phyloP scores from a whole-genome alignment of 2,888 invertebrate species.

The Xestia rhomboidea region DNA sequence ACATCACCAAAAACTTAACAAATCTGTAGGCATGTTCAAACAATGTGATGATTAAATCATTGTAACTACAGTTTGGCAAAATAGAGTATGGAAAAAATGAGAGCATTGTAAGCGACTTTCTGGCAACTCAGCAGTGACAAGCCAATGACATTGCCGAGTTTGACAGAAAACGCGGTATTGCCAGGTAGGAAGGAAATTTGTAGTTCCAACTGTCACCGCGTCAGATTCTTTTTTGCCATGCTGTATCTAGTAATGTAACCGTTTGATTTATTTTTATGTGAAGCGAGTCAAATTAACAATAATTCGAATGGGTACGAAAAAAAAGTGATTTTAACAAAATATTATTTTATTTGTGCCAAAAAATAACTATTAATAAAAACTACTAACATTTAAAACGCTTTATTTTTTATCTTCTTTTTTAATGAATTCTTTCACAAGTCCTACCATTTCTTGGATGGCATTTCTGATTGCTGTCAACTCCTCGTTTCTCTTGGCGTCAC shows the following conservation, averaged over 20 bases:
- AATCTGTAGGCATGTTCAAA: background rate
- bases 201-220: too few species aligned
- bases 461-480: conserved; percentile 34
- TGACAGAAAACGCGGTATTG: too few species aligned
- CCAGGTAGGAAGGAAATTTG: too few species aligned
- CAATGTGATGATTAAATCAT: background rate
- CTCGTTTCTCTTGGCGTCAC: conserved; percentile 20
- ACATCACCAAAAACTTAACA: background rate
- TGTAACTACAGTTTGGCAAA: too few species aligned
- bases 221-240: too few species aligned
- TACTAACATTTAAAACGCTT: conserved; percentile 5
- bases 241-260: background rate
- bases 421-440: conserved; percentile 25
- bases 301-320: background rate
- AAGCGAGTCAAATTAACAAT: background rate
- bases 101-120: too few species aligned
- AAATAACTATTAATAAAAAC: conserved; percentile 18
- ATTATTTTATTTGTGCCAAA: conserved; percentile 15
- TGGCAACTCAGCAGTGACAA: too few species aligned
- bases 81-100: too few species aligned
- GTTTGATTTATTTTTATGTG: background rate
- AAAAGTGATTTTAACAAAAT: background rate
- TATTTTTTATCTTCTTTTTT: conserved; percentile 2
- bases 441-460: conserved; percentile 29
- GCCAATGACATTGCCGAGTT: too few species aligned